Evolutionary conservation across 35 echinoderm and acorn worm genomes (phyloP), one percentile per base, ranked within the genome.

Genomic region (Lytechinus pictus): DNA sequence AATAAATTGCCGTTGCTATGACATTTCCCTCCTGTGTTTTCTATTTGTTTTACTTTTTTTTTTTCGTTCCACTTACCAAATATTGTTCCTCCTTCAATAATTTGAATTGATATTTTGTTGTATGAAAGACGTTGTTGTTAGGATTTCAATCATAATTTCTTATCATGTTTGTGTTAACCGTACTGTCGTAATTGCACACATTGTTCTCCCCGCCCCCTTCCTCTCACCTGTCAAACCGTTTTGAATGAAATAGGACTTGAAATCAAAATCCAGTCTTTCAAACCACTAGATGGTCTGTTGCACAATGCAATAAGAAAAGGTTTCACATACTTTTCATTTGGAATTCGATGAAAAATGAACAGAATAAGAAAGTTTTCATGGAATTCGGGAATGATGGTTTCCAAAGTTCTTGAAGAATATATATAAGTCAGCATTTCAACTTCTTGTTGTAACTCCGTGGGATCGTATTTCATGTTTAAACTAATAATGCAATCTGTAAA

Each of bases 221-320:
- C 21, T 12, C 19, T 16, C 4, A 79, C 13, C 2, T 58, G 13
- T 58, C 4, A 7, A 1, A 27, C n/a, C 21, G 19, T 79, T 79
- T 79, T 79, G 66, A 79, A 79, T 79, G 66, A 79, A 79, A 79
- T 79, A n/a, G 6, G 66, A 79, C 66, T 79, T 79, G 66, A 79
- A 79, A 79, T 79, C 66, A 27, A 24, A 8, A 16, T 79, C 66
- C 14, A 79, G 66, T 79, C 66, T 79, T 79, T 79, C 66, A 79
- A 24, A 79, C n/a, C 66, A 79, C 66, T 5, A 4, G 19, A 79
- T 79, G 6, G 4, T 79, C 19, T 79, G 66, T n/a, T 79, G 66
- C 66, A 79, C 66, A 7, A 79, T 24, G 66, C 66, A 79, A 79
- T 79, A 79, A 79, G n/a, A 79, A 7, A 24, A 79, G 66, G 13